Evolutionary conservation across 2,113 vertebrate genomes (phyloP), one percentile per base, ranked within the genome.

Genomic region (Festucalex cinctus): DNA sequence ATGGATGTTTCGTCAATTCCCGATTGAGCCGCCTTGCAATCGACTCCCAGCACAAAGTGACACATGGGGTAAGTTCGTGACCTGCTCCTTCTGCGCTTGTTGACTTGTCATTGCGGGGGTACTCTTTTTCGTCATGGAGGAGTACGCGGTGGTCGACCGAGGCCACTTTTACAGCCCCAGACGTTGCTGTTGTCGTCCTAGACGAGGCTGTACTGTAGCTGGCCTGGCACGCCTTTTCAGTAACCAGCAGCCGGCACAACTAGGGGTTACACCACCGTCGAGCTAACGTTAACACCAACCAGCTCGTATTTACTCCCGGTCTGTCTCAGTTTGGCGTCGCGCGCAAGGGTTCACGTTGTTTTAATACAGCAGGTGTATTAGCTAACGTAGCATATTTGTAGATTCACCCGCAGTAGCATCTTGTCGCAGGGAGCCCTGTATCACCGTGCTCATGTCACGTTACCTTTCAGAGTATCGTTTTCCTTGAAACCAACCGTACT

Each of bases 41-140:
- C 26, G 57, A 58, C 51, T 14, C 0, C 28, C 12, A 37, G 43
- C 19, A 2, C 8, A 48, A 9, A 20, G 10, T 41, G 0, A 1
- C 1, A 6, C 14, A 16, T 13, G 26, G 19, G 84, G 84, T 86
- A 63, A 82, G 75, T 24, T 4, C n/a, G 6, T 14, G n/a, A 57
- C 54, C 32, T 28, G 57, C 66, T 36, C 13, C 51, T 17, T 39
- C 28, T 59, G n/a, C 62, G 58, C 10, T 44, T 64, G 71, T 60
- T 57, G 0, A 77, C 79, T 77, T 77, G 83, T 86, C 87, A 76
- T 78, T 83, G 87, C 78, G 83, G 85, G 43, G 68, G 36, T 68
- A 43, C 60, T 62, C 24, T 71, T 71, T n/a, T 69, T 65, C 77
- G 79, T 74, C 80, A 72, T 71, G 71, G 72, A 74, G 71, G 72